phyloP scores from a whole-genome alignment of 1,140 invertebrate genomes.

The Drosophila pallidifrons region DNA sequence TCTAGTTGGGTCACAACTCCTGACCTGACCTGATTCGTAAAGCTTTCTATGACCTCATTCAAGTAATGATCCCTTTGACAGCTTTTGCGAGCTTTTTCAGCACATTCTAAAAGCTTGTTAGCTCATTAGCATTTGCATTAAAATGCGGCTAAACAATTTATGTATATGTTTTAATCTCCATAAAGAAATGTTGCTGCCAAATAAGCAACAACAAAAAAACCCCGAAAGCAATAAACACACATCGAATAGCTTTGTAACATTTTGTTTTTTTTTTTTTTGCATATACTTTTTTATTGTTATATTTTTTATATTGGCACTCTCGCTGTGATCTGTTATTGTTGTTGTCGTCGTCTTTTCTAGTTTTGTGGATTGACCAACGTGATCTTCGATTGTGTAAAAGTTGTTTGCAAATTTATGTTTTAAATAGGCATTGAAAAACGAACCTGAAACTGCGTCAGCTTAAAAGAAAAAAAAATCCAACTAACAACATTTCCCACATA shows the following conservation, averaged over 20 bases:
- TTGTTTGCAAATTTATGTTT: slow-evolving; percentile 37
- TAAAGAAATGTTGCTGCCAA: slow-evolving; percentile 7
- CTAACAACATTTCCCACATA: background rate
- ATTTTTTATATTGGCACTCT: slow-evolving; percentile 30
- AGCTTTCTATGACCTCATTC: background rate
- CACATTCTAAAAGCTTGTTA: slow-evolving; percentile 8
- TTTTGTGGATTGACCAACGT: slow-evolving; percentile 31
- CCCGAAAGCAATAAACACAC: slow-evolving; percentile 5
- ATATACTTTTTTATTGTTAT: slow-evolving; percentile 20
- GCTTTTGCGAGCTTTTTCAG: background rate
- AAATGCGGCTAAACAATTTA: background rate
- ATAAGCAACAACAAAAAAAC: slow-evolving; percentile 1
- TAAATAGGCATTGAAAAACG: slow-evolving; percentile 24
- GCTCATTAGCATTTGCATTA: slow-evolving; percentile 8
- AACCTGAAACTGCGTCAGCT: slow-evolving; percentile 15
- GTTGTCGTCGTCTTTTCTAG: slow-evolving; percentile 15
- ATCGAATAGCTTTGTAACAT: slow-evolving; percentile 31
- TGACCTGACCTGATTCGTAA: slow-evolving; percentile 1
- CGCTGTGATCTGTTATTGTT: slow-evolving; percentile 20
- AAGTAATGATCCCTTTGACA: too few species aligned
- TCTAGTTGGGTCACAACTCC: slow-evolving; percentile 35
- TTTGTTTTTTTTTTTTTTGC: slow-evolving; percentile 10
- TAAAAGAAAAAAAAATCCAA: background rate
- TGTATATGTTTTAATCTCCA: slow-evolving; percentile 10
- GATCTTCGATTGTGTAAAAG: slow-evolving; percentile 46